Evolutionary conservation across 2,888 invertebrate genomes (phyloP).

Genomic region (Scelioninae gen. 1): DNA sequence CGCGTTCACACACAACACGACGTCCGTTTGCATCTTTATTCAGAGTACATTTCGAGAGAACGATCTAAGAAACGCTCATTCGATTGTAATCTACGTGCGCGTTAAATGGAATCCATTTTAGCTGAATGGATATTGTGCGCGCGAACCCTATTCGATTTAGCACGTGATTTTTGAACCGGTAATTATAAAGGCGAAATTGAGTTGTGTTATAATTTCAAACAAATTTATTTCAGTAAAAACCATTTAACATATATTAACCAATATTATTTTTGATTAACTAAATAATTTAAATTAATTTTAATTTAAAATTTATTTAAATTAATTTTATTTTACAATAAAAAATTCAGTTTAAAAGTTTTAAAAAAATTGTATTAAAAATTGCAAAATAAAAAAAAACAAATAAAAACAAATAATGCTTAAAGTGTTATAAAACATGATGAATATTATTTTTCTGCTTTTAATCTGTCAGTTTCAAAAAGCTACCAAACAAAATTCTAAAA

Average conservation of each 20-base stretch:
- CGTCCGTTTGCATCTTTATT: conserved; percentile 57
- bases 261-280: too few species aligned
- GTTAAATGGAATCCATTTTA: conserved; percentile 54
- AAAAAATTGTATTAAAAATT: too few species aligned
- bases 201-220: conserved; percentile 10
- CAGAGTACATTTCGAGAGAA: conserved; percentile 46
- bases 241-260: too few species aligned
- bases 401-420: too few species aligned
- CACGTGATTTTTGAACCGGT: conserved; percentile 41
- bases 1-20: conserved; percentile 37
- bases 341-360: too few species aligned
- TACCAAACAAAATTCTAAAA: background rate
- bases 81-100: conserved; percentile 58
- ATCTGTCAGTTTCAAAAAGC: conserved; percentile 1
- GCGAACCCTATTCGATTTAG: conserved; percentile 34
- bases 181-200: conserved; percentile 10
- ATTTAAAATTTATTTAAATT: too few species aligned
- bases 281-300: too few species aligned
- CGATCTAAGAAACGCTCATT: conserved; percentile 56
- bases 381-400: too few species aligned
- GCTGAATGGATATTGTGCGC: conserved; percentile 42
- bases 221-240: too few species aligned
- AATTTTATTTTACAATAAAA: too few species aligned
- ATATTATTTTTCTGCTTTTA: background rate
- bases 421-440: too few species aligned